These are phyloP conservation scores for Crotalus tigris DNA, from an alignment of 2,113 vertebrate species.

Conservation along the genomic window DNA sequence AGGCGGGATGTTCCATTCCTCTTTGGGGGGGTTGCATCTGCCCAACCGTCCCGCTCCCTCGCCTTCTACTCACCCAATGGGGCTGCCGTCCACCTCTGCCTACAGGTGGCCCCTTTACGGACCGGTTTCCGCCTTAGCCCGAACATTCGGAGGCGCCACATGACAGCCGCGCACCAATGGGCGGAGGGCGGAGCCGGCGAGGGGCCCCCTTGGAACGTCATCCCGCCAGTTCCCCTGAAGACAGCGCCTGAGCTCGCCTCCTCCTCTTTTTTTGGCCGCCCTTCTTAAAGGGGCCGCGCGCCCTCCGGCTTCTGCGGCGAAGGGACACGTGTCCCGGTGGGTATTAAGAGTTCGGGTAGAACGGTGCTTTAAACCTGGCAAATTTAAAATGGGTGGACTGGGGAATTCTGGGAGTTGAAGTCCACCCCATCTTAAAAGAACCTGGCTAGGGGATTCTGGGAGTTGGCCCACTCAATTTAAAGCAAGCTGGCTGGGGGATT, in stretches of 20 bases:
- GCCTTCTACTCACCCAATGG: neutral
- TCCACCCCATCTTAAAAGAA: neutral
- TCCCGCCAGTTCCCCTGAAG: neutral
- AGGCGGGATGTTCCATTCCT: neutral
- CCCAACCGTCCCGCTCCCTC: neutral
- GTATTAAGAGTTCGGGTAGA: neutral
- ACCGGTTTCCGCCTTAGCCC: neutral
- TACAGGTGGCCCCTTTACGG: neutral
- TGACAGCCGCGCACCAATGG: neutral
- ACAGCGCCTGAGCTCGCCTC: neutral
- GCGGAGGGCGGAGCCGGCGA: neutral
- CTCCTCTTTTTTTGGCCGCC: neutral
- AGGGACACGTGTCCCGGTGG: neutral
- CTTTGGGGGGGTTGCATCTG: neutral
- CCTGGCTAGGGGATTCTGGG: neutral
- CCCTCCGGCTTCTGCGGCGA: neutral
- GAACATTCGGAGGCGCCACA: constrained; percentile 4
- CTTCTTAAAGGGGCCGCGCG: neutral
- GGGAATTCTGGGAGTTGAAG: neutral
- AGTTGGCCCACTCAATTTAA: neutral
- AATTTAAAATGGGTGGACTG: neutral
- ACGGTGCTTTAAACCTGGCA: neutral
- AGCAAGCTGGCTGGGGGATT: neutral
- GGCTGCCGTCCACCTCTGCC: neutral
- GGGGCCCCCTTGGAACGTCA: neutral